Evolutionary conservation across 2,888 invertebrate genomes (phyloP).

Genomic region (Yponomeuta plumbellus): DNA sequence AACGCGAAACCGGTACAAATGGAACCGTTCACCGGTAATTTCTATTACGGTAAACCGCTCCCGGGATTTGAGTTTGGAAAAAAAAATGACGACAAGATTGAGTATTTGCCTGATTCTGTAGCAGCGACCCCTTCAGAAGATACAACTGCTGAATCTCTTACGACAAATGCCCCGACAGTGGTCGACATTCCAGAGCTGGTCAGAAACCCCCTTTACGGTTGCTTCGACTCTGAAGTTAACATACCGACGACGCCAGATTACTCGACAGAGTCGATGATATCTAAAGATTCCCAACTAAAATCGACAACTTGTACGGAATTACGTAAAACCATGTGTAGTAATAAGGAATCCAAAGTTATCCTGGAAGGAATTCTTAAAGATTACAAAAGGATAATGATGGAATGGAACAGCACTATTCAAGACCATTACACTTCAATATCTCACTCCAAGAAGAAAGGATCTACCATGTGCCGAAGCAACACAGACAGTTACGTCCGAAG

Average conservation of each 20-base stretch:
- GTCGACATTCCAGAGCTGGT: conserved; percentile 59
- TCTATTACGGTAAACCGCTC: conserved; percentile 65
- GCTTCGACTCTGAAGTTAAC: conserved; percentile 47
- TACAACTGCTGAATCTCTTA: conserved; percentile 52
- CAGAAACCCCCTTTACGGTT: conserved; percentile 64
- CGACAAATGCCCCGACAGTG: conserved; percentile 44
- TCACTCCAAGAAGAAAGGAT: conserved; percentile 42
- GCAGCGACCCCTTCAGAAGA: conserved; percentile 60
- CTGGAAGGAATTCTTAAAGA: conserved; percentile 55
- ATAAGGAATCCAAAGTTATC: conserved; percentile 43
- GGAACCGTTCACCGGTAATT: conserved; percentile 68
- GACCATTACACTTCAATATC: conserved; percentile 54
- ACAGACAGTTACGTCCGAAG: conserved; percentile 53
- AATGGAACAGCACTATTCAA: conserved; percentile 65
- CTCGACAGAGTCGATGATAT: conserved; percentile 42
- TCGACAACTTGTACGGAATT: conserved; percentile 65
- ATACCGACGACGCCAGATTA: conserved; percentile 45
- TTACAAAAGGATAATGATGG: conserved; percentile 68
- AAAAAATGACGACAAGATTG: conserved; percentile 62
- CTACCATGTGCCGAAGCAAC: conserved; percentile 43
- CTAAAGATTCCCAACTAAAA: conserved; percentile 60
- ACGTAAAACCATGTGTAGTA: conserved; percentile 51
- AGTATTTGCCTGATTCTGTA: conserved; percentile 66
- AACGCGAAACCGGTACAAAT: conserved; percentile 59
- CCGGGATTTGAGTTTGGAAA: conserved; percentile 54